These are phyloP conservation scores for Empis livida DNA, from an alignment of 2,888 invertebrate species.

Conservation along the genomic window DNA sequence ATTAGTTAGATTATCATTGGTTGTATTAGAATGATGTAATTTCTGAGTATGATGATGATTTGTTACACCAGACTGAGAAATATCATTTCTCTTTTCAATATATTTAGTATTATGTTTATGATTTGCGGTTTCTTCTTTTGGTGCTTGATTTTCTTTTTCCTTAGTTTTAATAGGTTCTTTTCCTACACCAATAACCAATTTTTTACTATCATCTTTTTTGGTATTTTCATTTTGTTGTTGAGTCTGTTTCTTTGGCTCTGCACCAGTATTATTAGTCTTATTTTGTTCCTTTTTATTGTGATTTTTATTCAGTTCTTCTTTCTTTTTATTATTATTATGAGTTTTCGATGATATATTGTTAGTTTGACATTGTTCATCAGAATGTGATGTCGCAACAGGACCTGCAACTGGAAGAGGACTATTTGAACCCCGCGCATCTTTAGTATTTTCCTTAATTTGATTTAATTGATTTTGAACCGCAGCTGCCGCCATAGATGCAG, in stretches of 20 bases:
- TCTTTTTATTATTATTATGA: constrained; percentile 12
- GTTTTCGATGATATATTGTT: constrained; percentile 7
- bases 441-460: constrained; percentile 10
- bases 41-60: too few species aligned
- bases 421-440: constrained; percentile 5
- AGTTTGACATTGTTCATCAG: constrained; percentile 10
- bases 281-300: constrained; percentile 9
- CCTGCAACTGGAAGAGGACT: background rate
- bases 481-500: constrained; percentile 7
- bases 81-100: constrained; percentile 5
- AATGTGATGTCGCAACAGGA: background rate
- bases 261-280: constrained; percentile 3
- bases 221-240: background rate
- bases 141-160: constrained; percentile 34
- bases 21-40: too few species aligned
- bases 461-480: constrained; percentile 11
- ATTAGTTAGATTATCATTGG: too few species aligned
- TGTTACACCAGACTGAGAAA: too few species aligned
- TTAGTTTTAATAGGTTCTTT: constrained; percentile 15
- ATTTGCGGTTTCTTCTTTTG: constrained; percentile 16
- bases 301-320: constrained; percentile 7
- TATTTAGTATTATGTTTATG: constrained; percentile 1
- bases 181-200: too few species aligned
- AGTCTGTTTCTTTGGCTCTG: constrained; percentile 10
- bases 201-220: constrained; percentile 7